Evolutionary conservation across 2,113 vertebrate genomes (phyloP).

Genomic region (Haemorhous mexicanus): DNA sequence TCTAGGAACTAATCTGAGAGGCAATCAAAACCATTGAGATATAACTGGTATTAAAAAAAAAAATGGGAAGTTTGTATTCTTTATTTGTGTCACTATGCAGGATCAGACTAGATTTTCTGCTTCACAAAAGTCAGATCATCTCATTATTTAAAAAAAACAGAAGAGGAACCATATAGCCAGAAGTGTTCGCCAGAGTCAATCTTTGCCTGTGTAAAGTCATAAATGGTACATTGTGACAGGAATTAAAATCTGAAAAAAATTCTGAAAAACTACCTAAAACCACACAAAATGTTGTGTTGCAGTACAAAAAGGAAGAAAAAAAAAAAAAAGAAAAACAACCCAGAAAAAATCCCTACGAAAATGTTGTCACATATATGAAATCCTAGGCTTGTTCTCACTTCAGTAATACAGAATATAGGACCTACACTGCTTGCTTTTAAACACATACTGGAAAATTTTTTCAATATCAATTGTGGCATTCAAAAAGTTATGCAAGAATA

Average conservation of each 20-base stretch:
- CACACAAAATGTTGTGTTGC: neutral
- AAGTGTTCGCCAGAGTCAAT: slow-evolving; percentile 11
- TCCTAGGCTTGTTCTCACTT: neutral
- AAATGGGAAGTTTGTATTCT: neutral
- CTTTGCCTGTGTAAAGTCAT: slow-evolving; percentile 4
- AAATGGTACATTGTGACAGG: neutral
- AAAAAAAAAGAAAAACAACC: neutral
- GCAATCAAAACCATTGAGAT: neutral
- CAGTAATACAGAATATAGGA: neutral
- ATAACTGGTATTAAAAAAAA: slow-evolving; percentile 45
- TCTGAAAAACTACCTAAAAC: neutral
- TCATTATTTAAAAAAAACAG: slow-evolving; percentile 46
- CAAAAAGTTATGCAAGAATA: neutral
- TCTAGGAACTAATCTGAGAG: neutral
- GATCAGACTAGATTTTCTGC: slow-evolving; percentile 35
- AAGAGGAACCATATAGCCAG: neutral
- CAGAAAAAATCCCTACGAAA: neutral
- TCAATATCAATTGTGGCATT: neutral
- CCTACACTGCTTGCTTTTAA: neutral
- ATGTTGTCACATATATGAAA: neutral
- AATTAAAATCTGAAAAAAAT: slow-evolving; percentile 29
- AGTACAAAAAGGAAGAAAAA: neutral
- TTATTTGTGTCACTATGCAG: slow-evolving; percentile 11
- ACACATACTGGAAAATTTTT: neutral
- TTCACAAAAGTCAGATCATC: slow-evolving; percentile 7